These are phyloP conservation scores for Equus quagga DNA, from an alignment of 2,113 vertebrate species.

Conservation along the genomic window DNA sequence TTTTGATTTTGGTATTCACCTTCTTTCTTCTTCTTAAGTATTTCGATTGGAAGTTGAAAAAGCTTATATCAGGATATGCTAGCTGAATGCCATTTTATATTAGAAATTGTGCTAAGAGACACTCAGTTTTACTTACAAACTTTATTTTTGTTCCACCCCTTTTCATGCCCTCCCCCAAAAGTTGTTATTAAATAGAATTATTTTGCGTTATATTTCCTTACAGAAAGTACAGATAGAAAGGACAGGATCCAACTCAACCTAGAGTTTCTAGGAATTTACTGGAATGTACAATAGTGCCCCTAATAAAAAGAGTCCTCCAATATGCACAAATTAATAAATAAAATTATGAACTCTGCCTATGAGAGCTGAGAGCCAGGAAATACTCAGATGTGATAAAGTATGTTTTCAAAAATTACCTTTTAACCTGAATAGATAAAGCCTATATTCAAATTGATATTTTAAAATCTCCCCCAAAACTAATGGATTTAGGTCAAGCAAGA, in stretches of 20 bases:
- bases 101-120: not conserved
- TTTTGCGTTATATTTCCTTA: constrained; percentile 43
- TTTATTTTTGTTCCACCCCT: not conserved
- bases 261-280: constrained; percentile 23
- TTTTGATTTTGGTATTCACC: constrained; percentile 17
- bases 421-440: not conserved
- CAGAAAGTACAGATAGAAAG: constrained; percentile 8
- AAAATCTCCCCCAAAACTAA: not conserved
- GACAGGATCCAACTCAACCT: not conserved
- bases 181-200: not conserved
- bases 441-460: not conserved
- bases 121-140: not conserved
- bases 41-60: constrained; percentile 24
- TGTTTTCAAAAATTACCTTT: not conserved
- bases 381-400: not conserved
- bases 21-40: not conserved
- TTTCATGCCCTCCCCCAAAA: not conserved
- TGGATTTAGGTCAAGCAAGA: not conserved
- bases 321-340: not conserved
- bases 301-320: not conserved
- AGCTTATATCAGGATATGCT: not conserved
- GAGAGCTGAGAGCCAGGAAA: not conserved
- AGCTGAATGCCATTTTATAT: constrained; percentile 1
- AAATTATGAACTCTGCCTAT: not conserved
- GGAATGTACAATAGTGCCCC: not conserved